Percentiles rank a stretch among this genome's conserved stretches.
Conservation (phyloP, 2,888 invertebrate species). For the Eristalis tenax region DNA sequence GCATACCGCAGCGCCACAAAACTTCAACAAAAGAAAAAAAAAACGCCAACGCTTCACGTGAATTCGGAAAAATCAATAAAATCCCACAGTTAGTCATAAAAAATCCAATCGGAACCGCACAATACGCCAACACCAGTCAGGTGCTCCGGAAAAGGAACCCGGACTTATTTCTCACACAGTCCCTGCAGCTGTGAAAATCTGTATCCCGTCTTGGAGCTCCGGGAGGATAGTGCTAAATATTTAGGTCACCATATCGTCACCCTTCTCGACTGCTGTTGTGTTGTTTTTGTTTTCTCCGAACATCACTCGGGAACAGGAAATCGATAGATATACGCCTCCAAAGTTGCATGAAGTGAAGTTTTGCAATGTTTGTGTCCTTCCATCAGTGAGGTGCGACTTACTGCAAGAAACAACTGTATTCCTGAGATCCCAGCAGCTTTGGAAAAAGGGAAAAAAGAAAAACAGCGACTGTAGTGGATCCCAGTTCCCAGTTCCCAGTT, state of each 20-base stretch:
- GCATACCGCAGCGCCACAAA: not conserved
- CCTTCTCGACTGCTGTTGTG: not conserved
- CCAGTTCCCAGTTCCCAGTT: not conserved
- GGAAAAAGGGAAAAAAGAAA: not conserved
- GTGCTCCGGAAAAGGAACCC: not conserved
- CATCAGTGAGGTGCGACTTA: not conserved
- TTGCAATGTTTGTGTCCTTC: constrained; percentile 15
- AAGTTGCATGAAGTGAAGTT: not conserved
- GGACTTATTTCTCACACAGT: not conserved
- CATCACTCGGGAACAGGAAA: constrained; percentile 27
- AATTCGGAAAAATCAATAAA: constrained; percentile 64
- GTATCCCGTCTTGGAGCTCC: constrained; percentile 29
- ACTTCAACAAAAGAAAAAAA: not conserved
- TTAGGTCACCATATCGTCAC: constrained; percentile 54
- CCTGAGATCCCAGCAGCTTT: not conserved
- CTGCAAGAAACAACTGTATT: constrained; percentile 6
- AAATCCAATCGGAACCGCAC: constrained; percentile 9
- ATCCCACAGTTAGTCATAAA: constrained; percentile 16
- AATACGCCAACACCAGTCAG: not conserved
- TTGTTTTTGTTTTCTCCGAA: constrained; percentile 38
- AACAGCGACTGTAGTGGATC: not conserved
- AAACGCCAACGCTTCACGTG: constrained; percentile 20
- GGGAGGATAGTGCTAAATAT: constrained; percentile 21
- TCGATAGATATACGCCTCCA: constrained; percentile 18
- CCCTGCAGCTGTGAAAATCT: constrained; percentile 26